phyloP scores from a whole-genome alignment of 2,113 vertebrate species.

The Xiphophorus couchianus region DNA sequence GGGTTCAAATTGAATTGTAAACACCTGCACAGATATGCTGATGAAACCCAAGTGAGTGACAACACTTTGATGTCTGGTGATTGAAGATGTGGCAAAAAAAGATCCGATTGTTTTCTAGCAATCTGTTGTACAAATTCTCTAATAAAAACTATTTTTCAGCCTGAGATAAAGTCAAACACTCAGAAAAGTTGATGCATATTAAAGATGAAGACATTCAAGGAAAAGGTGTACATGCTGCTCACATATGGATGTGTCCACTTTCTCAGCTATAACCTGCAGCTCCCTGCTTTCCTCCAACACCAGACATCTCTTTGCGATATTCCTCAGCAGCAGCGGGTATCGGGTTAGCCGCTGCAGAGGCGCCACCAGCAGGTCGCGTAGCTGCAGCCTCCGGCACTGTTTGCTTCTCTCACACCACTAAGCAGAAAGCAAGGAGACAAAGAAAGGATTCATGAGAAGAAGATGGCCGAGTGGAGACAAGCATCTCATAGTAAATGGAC shows the following conservation, averaged over 20 bases:
- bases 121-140: not conserved
- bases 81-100: not conserved
- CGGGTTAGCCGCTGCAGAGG: slow-evolving; percentile 86
- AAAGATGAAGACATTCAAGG: not conserved
- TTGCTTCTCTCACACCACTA: slow-evolving; percentile 90
- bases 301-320: slow-evolving; percentile 84
- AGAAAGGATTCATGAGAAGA: slow-evolving; percentile 9
- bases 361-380: slow-evolving; percentile 87
- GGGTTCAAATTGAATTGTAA: slow-evolving; percentile 2
- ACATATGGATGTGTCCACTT: slow-evolving; percentile 89
- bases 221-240: slow-evolving; percentile 58
- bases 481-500: slow-evolving; percentile 3
- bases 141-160: not conserved
- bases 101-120: not conserved
- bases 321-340: slow-evolving; percentile 88
- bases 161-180: not conserved
- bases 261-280: slow-evolving; percentile 83
- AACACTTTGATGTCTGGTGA: not conserved
- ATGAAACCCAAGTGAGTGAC: slow-evolving; percentile 7
- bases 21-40: not conserved
- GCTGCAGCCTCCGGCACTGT: slow-evolving; percentile 83
- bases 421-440: slow-evolving; percentile 13
- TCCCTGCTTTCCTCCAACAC: slow-evolving; percentile 71
- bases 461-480: slow-evolving; percentile 33
- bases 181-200: not conserved